Base-by-base conservation (phyloP, 2,113 vertebrate genomes). In the Dasyornis broadbenti region DNA sequence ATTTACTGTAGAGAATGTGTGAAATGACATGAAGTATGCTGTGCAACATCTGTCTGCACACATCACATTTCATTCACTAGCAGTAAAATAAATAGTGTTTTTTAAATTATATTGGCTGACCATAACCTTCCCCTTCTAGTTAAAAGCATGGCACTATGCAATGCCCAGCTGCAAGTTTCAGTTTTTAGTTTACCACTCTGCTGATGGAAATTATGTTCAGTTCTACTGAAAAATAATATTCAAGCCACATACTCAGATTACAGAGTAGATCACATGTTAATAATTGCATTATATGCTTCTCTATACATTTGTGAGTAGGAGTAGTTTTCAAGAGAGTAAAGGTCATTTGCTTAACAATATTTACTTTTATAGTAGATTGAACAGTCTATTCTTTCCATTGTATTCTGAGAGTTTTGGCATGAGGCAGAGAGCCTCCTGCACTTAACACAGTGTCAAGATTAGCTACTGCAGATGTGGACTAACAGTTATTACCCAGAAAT, bases 21-120 rank as follows among this genome's bases (percentile, higher is more conserved):
- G 66, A 89, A 90, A 94, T 53, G 28, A 7, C 30, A 30, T 75
- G 47, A 69, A 66, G 30, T 88, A 42, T 66, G 30, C 75, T 88
- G 27, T 70, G 28, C 87, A 82, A 57, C 92, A 76, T 96, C 93
- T 91, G 47, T 85, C 82, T 95, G 89, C n/a, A 60, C 61, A 73
- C 33, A 76, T 87, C 80, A 92, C 33, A 68, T 92, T 93, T 89
- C 40, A 30, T 95, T 95, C 86, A 80, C 47, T 39, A 81, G 27
- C 39, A 66, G 10, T 57, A 44, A 96, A 96, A 71, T 89, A 20
- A 86, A 89, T 89, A 91, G 82, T 85, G 45, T 0, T 60, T 86
- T 94, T 86, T 47, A 31, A 91, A 90, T 90, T 87, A 72, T 68
- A 66, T 42, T 69, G 30, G 23, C 50, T 92, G 61, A 92, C 72